Evolutionary conservation across 2,888 invertebrate genomes (phyloP), one percentile per base, ranked within the genome.

Genomic region (Antheraea assamensis): DNA sequence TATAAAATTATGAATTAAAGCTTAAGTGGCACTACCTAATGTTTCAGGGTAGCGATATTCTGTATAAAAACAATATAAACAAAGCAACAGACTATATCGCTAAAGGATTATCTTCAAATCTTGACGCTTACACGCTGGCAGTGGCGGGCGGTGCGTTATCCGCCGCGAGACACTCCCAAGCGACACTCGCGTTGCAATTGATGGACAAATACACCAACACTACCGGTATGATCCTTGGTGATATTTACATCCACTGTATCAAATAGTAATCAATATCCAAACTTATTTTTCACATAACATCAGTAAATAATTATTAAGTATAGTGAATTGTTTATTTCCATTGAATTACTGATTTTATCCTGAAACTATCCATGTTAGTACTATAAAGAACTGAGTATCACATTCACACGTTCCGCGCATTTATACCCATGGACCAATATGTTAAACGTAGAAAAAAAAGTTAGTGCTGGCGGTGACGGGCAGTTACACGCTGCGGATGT

Each of bases 21-120:
- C 27, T 3, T 15, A 64, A 30, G 7, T 64, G 2, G 30, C 15
- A 1, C 15, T 27, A 4, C 0, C 10, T 64, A 30, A 10, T 71
- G 7, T 24, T 74, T 3, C 84, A 94, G 94, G 90, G 89, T 31
- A 88, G 90, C 75, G 93, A 93, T 70, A 77, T 87, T 2, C 77
- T 91, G 72, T 97, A 97, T 85, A 95, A 96, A 74, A 96, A 96
- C 80, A 94, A 96, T 2, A 96, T 98, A 77, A 96, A 97, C 87
- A 97, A 97, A 85, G 98, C 97, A 0, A 91, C 97, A 27, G 96
- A 97, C 83, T 98, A 96, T 89, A 92, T 98, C 35, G 96, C 96
- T 0, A 92, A 96, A 70, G 96, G 96, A 73, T 88, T 98, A 74
- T 95, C 96, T 1, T 96, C 95, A 17, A 89, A 95, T 2, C 91